A percentile compares a stretch with the other conserved stretches of the same genome.
These are phyloP conservation scores for Synaphobranchus kaupii DNA, from an alignment of 2,797 vertebrate species.

Conservation along the genomic window DNA sequence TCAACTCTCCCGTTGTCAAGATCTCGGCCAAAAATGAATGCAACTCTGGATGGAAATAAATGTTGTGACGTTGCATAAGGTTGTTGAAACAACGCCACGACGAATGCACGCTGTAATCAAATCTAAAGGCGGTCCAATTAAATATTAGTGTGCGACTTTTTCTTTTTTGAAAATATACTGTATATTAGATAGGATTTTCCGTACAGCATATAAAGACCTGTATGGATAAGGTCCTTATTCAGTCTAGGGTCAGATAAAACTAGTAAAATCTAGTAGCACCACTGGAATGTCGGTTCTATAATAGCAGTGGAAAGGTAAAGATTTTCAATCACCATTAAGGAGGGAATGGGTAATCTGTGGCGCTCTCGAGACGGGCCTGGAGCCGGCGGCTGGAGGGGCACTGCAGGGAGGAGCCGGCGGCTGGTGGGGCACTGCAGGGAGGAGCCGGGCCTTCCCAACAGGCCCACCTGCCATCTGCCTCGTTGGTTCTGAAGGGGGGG, in stretches of 20 bases:
- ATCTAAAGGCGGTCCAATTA: too few relatives aligned
- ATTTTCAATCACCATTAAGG: not conserved
- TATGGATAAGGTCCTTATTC: not conserved
- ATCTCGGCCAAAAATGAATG: too few relatives aligned
- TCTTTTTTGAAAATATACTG: too few relatives aligned
- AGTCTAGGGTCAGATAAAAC: not conserved
- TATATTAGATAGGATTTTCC: not conserved
- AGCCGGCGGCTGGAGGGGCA: not conserved
- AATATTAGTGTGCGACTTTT: too few relatives aligned
- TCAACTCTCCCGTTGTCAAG: too few relatives aligned
- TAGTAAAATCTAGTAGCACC: not conserved
- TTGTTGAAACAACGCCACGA: too few relatives aligned
- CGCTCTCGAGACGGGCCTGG: not conserved
- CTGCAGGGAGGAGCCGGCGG: constrained; percentile 4
- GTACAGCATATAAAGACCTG: too few relatives aligned
- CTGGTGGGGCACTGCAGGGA: not conserved
- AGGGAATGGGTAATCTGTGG: not conserved
- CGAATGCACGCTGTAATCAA: too few relatives aligned
- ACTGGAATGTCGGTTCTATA: not conserved
- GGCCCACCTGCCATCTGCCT: constrained; percentile 52
- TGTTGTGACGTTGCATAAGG: too few relatives aligned
- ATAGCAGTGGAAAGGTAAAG: not conserved
- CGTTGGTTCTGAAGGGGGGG: constrained; percentile 63
- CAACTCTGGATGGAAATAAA: too few relatives aligned
- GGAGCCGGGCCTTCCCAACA: not conserved